Percentiles rank a stretch among this genome's conserved stretches.
Conservation (phyloP, 2,113 vertebrate genomes). For the Thomomys bottae region DNA sequence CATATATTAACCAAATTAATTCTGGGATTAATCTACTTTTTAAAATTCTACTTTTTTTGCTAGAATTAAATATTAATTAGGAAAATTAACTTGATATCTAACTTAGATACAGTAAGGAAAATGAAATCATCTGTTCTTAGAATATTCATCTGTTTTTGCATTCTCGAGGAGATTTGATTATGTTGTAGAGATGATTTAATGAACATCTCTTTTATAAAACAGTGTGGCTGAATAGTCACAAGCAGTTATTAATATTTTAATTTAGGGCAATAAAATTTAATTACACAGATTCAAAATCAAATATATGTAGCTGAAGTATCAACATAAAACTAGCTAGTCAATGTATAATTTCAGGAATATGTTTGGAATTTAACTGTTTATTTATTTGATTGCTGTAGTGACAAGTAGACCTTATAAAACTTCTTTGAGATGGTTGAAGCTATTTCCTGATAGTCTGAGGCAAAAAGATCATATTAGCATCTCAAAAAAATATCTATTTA, state of each 20-base stretch:
- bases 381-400: neutral
- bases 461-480: neutral
- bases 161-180: neutral
- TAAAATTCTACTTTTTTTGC: neutral
- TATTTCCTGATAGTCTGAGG: neutral
- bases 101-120: neutral
- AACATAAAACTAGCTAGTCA: neutral
- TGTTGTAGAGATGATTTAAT: neutral
- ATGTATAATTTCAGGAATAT: neutral
- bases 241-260: neutral
- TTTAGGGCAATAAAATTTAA: slow-evolving; percentile 5
- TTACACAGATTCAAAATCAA: neutral
- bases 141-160: neutral
- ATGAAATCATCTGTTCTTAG: neutral
- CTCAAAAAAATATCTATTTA: neutral
- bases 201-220: slow-evolving; percentile 17
- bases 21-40: neutral
- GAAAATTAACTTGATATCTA: neutral
- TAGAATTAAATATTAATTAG: neutral
- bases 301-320: neutral
- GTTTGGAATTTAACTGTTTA: neutral
- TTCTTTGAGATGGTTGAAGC: slow-evolving; percentile 1
- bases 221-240: neutral
- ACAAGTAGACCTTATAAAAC: neutral
- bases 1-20: slow-evolving; percentile 19